Evolutionary conservation across 1,140 invertebrate species (phyloP).

Genomic region (Gryon sp.): DNA sequence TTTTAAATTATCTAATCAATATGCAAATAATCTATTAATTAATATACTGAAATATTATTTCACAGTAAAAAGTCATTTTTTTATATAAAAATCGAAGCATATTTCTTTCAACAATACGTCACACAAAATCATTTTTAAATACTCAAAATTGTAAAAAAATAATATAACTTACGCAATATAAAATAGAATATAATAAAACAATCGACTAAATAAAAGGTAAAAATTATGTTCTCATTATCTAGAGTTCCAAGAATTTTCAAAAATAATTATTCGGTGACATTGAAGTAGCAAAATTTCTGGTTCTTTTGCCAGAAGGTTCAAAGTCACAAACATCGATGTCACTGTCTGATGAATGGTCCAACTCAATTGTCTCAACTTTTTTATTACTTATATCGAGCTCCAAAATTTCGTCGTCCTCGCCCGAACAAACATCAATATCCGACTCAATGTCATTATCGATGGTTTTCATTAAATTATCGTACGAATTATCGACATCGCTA

Average conservation of each 20-base stretch:
- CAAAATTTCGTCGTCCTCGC: conserved; percentile 68
- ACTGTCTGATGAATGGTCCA: conserved; percentile 64
- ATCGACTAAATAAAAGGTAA: too few species aligned
- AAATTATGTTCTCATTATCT: too few species aligned
- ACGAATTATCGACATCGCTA: conserved; percentile 16
- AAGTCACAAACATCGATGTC: conserved; percentile 69
- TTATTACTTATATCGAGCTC: conserved; percentile 61
- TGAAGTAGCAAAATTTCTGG: conserved; percentile 52
- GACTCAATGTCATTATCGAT: conserved; percentile 66
- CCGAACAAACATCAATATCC: conserved; percentile 69
- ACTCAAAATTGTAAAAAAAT: background rate
- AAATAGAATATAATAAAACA: too few species aligned
- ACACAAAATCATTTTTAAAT: background rate
- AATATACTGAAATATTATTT: too few species aligned
- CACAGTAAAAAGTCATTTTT: too few species aligned
- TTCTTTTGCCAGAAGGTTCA: conserved; percentile 64
- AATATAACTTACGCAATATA: too few species aligned
- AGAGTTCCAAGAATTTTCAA: too few species aligned
- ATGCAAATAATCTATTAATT: too few species aligned
- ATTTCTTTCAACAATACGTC: too few species aligned
- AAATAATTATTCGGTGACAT: too few species aligned
- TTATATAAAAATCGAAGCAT: too few species aligned
- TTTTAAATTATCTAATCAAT: too few species aligned
- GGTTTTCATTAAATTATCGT: conserved; percentile 23
- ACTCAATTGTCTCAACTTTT: conserved; percentile 56